Conservation (phyloP, 35 echinoderm and acorn worm genomes). For the Ptychodera flava region DNA sequence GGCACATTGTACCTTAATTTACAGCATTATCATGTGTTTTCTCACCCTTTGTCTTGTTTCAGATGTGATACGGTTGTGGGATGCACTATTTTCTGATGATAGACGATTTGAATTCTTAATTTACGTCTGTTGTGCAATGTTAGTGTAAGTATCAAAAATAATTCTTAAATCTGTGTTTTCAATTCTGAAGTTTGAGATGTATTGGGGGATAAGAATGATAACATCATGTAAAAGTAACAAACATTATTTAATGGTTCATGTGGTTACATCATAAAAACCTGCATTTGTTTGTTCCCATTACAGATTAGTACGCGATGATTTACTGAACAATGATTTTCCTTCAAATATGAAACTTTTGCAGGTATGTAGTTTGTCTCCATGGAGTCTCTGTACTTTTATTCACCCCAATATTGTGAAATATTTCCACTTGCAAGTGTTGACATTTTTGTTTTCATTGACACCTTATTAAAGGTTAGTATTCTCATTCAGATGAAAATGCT, state of each 20-base stretch:
- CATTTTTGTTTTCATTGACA: neutral
- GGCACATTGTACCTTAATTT: neutral
- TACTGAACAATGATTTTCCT: slow-evolving; percentile 74
- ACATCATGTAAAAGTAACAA: neutral
- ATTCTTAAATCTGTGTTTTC: neutral
- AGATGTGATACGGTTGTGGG: slow-evolving; percentile 97
- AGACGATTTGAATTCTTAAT: slow-evolving; percentile 65
- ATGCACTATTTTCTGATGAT: slow-evolving; percentile 78
- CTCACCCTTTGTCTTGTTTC: neutral
- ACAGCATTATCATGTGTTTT: neutral
- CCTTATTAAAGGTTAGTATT: neutral
- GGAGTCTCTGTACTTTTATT: neutral
- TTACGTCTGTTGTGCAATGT: slow-evolving; percentile 97
- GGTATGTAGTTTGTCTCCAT: neutral
- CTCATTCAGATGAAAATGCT: neutral
- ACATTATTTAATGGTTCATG: neutral
- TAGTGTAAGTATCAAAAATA: slow-evolving; percentile 70
- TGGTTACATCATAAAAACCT: neutral
- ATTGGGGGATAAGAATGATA: neutral
- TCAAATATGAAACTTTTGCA: slow-evolving; percentile 69
- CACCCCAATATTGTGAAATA: neutral
- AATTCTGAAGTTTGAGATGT: neutral
- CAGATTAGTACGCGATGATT: slow-evolving; percentile 57
- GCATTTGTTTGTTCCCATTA: neutral
- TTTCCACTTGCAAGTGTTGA: neutral